Evolutionary conservation across 2,797 vertebrate genomes (phyloP).

Genomic region (Phyllotis vaccarum): DNA sequence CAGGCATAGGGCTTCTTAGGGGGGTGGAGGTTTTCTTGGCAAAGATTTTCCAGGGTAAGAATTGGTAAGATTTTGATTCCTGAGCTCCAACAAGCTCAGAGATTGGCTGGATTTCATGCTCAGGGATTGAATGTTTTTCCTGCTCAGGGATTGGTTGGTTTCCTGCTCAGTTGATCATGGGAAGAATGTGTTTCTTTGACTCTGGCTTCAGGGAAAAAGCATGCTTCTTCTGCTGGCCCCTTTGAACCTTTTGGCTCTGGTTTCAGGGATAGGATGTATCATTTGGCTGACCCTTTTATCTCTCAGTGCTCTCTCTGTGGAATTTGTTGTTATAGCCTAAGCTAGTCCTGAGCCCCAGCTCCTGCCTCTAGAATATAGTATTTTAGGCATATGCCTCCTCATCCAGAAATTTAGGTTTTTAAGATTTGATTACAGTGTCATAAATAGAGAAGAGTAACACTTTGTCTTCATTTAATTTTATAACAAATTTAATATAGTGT

Average conservation of each 20-base stretch:
- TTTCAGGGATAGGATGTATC: too few species aligned
- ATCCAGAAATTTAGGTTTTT: not conserved
- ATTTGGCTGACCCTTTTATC: too few species aligned
- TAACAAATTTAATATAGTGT: not conserved
- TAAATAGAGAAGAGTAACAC: constrained; percentile 23
- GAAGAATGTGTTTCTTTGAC: not conserved
- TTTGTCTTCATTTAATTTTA: not conserved
- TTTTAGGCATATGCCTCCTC: not conserved
- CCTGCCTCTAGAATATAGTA: not conserved
- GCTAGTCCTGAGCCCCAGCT: too few species aligned
- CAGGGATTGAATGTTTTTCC: too few species aligned
- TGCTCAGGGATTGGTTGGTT: not conserved
- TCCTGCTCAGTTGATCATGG: not conserved
- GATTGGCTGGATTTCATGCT: too few species aligned
- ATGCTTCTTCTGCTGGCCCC: not conserved
- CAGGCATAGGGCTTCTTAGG: too few species aligned
- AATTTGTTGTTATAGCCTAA: not conserved
- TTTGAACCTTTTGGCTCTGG: too few species aligned
- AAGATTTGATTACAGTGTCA: not conserved
- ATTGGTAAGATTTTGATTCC: too few species aligned
- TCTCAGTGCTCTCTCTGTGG: not conserved
- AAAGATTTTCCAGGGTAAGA: too few species aligned
- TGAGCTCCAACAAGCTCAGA: too few species aligned
- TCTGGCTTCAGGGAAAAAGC: too few species aligned
- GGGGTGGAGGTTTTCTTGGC: too few species aligned